Conservation (phyloP, 2,797 vertebrate species). For the Poecilia velifera region DNA sequence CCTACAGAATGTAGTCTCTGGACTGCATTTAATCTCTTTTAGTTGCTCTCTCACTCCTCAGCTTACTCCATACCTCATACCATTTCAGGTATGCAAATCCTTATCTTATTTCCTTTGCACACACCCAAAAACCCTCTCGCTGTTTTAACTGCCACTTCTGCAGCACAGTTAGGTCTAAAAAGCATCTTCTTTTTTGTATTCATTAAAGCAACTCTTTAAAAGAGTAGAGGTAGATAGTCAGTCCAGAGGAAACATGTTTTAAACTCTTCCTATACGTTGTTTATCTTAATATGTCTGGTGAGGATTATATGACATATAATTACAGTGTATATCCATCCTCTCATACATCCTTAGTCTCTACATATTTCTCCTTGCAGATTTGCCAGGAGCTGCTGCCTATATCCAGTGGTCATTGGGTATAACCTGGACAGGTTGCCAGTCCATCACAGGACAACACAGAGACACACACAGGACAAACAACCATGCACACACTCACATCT, state of each 20-base stretch:
- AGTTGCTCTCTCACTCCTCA: constrained; percentile 4
- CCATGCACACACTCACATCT: too few species aligned
- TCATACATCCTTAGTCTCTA: too few species aligned
- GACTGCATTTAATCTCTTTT: constrained; percentile 12
- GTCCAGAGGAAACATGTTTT: neutral
- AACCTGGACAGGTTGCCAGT: too few species aligned
- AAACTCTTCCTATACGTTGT: neutral
- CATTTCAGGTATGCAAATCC: constrained; percentile 58
- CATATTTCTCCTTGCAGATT: neutral
- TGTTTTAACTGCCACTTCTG: constrained; percentile 12
- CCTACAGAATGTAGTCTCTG: constrained; percentile 1
- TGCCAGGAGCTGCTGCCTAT: neutral
- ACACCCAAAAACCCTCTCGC: constrained; percentile 20
- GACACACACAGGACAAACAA: too few species aligned
- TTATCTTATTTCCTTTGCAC: constrained; percentile 48
- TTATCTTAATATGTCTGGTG: neutral
- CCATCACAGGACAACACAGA: too few species aligned
- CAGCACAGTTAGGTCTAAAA: neutral
- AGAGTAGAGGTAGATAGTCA: neutral
- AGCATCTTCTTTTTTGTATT: neutral
- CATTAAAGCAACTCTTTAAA: neutral
- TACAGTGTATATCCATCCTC: neutral
- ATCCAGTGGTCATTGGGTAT: neutral
- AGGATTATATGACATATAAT: neutral
- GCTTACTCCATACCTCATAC: constrained; percentile 13